Conservation (phyloP, 37 sponge, comb jelly and placozoan genomes). For the Ianthella basta region DNA sequence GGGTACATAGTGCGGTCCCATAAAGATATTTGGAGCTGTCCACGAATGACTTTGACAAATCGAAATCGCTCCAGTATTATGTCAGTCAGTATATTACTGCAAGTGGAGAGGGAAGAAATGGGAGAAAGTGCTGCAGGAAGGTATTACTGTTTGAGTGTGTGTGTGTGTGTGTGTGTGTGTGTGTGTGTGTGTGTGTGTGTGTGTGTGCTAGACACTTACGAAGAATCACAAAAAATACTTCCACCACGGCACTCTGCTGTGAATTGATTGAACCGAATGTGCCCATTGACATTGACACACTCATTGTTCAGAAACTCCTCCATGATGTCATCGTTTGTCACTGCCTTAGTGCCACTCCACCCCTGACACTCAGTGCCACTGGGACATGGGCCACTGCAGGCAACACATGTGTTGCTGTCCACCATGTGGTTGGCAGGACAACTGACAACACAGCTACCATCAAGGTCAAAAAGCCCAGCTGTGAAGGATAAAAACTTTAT, state of each 20-base stretch:
- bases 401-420: conserved; percentile 14
- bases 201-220: neutral
- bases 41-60: conserved; percentile 28
- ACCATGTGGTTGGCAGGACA: no score
- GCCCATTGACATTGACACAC: conserved; percentile 18
- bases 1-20: neutral
- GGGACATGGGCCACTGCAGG: conserved; percentile 53
- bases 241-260: neutral
- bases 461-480: neutral
- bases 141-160: neutral
- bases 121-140: neutral
- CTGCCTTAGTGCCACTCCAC: conserved; percentile 80
- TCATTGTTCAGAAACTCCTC: conserved; percentile 50
- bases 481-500: neutral
- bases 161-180: conserved; percentile 35
- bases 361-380: conserved; percentile 72
- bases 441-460: neutral
- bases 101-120: no score
- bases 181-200: conserved; percentile 9
- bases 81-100: neutral
- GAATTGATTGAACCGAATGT: neutral
- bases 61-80: neutral
- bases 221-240: no score
- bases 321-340: conserved; percentile 93
- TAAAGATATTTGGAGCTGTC: neutral